phyloP scores from a whole-genome alignment of 2,797 vertebrate species.

The Amblyopsis hoosieri region DNA sequence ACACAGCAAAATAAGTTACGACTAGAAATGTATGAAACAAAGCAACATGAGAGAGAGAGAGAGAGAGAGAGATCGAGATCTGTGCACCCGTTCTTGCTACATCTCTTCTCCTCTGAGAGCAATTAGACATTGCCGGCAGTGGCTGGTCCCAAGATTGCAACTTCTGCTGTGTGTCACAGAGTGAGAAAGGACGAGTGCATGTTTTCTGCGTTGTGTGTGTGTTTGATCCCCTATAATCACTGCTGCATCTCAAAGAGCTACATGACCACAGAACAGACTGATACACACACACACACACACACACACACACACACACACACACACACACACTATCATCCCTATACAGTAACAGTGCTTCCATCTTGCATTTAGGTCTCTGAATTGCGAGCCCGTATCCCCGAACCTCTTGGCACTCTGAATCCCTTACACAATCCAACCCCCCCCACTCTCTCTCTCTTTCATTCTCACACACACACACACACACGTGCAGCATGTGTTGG shows the following conservation, averaged over 20 bases:
- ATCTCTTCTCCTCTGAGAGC: conserved; percentile 75
- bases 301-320: conserved; percentile 3
- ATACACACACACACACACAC: conserved; percentile 7
- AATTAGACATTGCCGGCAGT: conserved; percentile 75
- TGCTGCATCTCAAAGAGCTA: conserved; percentile 48
- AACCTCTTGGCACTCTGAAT: conserved; percentile 10
- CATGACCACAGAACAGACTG: conserved; percentile 33
- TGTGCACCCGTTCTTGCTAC: conserved; percentile 56
- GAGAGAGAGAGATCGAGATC: conserved; percentile 21
- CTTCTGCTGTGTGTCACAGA: conserved; percentile 21
- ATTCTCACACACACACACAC: conserved; percentile 25
- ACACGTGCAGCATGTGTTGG: conserved; percentile 54
- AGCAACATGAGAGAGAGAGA: neutral
- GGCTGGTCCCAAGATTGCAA: conserved; percentile 61
- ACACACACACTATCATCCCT: conserved; percentile 33
- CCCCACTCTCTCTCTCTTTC: neutral
- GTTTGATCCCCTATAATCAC: conserved; percentile 59
- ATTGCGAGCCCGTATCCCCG: conserved; percentile 37
- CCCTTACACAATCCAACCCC: neutral
- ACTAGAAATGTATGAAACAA: too few species aligned
- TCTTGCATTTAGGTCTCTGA: conserved; percentile 43
- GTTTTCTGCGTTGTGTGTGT: conserved; percentile 17
- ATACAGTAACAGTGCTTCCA: conserved; percentile 46
- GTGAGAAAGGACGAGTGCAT: conserved; percentile 8
- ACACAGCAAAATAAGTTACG: neutral